Base-by-base conservation (phyloP, 2,113 vertebrate genomes). In the Mormyrus iriodes region DNA sequence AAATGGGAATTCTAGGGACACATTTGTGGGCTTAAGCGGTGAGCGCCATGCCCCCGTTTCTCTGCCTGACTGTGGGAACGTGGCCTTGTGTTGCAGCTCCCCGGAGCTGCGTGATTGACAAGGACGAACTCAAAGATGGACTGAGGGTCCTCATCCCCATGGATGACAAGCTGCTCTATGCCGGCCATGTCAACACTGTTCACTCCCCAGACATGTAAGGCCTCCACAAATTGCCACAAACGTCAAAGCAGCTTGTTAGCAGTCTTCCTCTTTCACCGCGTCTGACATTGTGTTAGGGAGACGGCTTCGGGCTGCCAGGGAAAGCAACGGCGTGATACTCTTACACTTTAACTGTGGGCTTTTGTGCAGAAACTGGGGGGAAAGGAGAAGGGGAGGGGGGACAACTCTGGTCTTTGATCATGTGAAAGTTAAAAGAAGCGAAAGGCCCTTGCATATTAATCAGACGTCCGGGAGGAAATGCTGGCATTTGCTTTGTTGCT, bases 161-260 rank as follows among this genome's bases (percentile, higher is more conserved):
- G 98, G 98, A 99, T 24, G 98, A 99, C 95, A 98, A 99, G 90
- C 96, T 99, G 58, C 96, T 99, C 46, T 99, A 99, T 0, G 98
- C 98, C 0, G 98, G 98, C 1, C 97, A 99, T 0, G 98, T 99
- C 91, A 98, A 97, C 95, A 99, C 98, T 0, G 97, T 99, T 44
- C 98, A 99, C 94, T 99, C 98, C 4, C 98, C 98, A 0, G 98
- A 99, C 95, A 99, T 99, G 98, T 99, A 95, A 99, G 98, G 95
- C 44, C 21, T 42, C 73, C 12, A 2, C 51, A 55, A 88, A 82
- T 53, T 48, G 48, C 49, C 49, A 21, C 73, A 42, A 55, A 55
- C 8, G 31, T 88, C 61, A 51, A 31, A 27, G n/a, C 65, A 49
- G n/a, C 69, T 88, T 31, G 48, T 53, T 55, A 69, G 73, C 48